These are phyloP conservation scores for Lucinisca nassula DNA, from an alignment of 2,888 invertebrate species.

Conservation along the genomic window DNA sequence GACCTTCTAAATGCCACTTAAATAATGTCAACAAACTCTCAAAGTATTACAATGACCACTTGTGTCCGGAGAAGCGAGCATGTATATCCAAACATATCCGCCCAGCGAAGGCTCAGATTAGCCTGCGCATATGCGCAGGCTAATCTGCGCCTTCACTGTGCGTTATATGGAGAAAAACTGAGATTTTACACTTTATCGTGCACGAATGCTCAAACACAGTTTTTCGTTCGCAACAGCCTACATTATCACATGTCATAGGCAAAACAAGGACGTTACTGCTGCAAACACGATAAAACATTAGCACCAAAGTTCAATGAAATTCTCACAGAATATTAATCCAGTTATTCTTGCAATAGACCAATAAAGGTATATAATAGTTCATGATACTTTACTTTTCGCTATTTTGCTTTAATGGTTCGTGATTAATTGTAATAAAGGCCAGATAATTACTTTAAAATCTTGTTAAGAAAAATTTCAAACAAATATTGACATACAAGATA, in stretches of 20 bases:
- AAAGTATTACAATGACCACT: no score
- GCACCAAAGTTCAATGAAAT: background rate
- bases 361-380: background rate
- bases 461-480: background rate
- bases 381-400: slow-evolving; percentile 2
- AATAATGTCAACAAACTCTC: background rate
- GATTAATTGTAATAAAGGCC: slow-evolving; percentile 2
- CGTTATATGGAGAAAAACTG: no score
- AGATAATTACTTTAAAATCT: slow-evolving; percentile 22
- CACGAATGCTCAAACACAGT: no score
- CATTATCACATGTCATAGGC: no score
- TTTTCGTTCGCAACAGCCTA: no score
- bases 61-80: no score
- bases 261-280: no score
- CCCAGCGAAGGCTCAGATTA: no score
- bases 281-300: background rate
- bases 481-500: slow-evolving; percentile 26
- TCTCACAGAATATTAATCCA: background rate
- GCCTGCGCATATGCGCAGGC: no score
- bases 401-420: slow-evolving; percentile 7
- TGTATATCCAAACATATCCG: no score
- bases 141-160: no score
- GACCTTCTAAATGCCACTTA: background rate
- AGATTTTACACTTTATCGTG: no score
- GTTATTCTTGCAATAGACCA: slow-evolving; percentile 1